Conservation (phyloP, 2,888 invertebrate genomes). For the Reticulitermes lucifugus region DNA sequence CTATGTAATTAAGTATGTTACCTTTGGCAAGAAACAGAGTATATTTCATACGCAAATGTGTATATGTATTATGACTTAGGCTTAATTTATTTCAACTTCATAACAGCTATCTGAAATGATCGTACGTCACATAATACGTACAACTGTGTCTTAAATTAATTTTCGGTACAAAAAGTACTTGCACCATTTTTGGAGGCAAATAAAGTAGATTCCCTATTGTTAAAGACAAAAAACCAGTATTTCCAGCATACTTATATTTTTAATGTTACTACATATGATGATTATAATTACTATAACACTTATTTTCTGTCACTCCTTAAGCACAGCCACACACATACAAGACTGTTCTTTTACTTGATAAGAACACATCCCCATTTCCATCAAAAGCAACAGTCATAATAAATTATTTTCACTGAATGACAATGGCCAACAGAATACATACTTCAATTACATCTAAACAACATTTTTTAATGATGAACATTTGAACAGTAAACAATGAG, state of each 20-base stretch:
- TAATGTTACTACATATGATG: background rate
- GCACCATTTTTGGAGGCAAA: background rate
- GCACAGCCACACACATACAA: background rate
- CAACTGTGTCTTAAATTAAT: no score
- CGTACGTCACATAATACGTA: no score
- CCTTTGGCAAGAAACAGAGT: no score
- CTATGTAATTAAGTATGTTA: no score
- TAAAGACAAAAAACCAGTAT: background rate
- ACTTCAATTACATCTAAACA: background rate
- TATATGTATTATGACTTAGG: no score
- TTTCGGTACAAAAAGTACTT: background rate
- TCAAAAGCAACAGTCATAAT: conserved; percentile 17
- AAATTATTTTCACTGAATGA: conserved; percentile 1
- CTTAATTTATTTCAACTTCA: no score
- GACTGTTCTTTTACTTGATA: background rate
- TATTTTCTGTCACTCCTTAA: background rate
- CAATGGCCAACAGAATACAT: background rate
- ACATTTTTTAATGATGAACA: background rate
- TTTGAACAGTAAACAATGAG: background rate
- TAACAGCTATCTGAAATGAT: no score
- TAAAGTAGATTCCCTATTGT: background rate
- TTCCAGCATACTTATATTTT: conserved; percentile 22
- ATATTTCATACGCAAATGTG: no score
- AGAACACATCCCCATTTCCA: background rate
- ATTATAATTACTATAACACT: background rate